Percentiles rank a stretch among this genome's conserved stretches.
Conservation (phyloP, 2,888 invertebrate genomes). For the Limenitis camilla region DNA sequence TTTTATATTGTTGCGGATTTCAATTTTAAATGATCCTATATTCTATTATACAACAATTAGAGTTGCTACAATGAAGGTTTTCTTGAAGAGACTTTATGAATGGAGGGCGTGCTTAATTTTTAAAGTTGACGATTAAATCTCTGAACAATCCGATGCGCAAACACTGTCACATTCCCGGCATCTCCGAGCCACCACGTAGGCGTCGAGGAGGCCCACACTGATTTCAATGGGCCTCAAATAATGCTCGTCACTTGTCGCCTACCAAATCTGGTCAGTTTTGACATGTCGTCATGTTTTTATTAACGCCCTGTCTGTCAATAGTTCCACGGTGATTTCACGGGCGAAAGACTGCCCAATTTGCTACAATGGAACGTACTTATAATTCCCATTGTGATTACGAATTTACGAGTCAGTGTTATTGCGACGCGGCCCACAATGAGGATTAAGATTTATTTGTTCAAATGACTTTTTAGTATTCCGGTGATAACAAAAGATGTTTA, state of each 20-base stretch:
- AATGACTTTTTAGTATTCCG: conserved; percentile 52
- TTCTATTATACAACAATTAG: conserved; percentile 26
- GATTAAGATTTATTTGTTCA: conserved; percentile 67
- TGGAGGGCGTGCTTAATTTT: conserved; percentile 58
- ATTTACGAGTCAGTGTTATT: conserved; percentile 61
- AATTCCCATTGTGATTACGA: conserved; percentile 64
- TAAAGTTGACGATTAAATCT: conserved; percentile 50
- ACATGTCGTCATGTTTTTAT: conserved; percentile 73
- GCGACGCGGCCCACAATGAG: conserved; percentile 52
- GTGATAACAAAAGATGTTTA: conserved; percentile 37
- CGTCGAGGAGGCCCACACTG: conserved; percentile 62
- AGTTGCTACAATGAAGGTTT: conserved; percentile 24
- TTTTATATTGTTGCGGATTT: no score
- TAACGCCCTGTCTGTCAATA: conserved; percentile 60
- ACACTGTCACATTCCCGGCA: conserved; percentile 50
- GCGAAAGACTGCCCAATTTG: conserved; percentile 63
- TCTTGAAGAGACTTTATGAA: conserved; percentile 37
- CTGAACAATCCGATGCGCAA: conserved; percentile 59
- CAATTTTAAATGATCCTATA: no score
- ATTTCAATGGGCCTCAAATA: conserved; percentile 60
- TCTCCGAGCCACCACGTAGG: conserved; percentile 49
- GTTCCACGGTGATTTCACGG: conserved; percentile 55
- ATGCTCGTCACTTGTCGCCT: conserved; percentile 65
- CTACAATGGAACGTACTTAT: conserved; percentile 64
- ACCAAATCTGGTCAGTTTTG: conserved; percentile 71